phyloP scores from a whole-genome alignment of 2,113 vertebrate species.

The Chamaea fasciata region DNA sequence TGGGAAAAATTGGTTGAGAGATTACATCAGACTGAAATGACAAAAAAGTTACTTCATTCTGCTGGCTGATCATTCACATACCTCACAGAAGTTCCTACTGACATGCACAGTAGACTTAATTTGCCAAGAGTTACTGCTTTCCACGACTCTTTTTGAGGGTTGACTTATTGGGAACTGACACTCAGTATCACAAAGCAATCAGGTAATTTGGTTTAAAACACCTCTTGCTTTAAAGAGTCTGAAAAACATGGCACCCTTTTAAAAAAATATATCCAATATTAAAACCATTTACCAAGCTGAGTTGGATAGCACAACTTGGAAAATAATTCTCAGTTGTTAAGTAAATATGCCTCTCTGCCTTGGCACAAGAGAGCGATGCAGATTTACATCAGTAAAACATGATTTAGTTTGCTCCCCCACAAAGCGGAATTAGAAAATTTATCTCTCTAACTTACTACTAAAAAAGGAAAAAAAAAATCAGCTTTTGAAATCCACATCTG shows the following conservation, averaged over 20 bases:
- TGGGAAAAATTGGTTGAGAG: constrained; percentile 80
- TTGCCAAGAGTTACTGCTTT: constrained; percentile 44
- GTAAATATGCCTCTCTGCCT: not conserved
- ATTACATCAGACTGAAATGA: constrained; percentile 77
- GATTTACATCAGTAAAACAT: not conserved
- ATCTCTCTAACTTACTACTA: not conserved
- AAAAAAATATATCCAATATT: not conserved
- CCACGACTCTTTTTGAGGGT: not conserved
- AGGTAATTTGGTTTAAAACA: not conserved
- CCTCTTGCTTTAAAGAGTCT: not conserved
- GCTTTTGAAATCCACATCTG: not conserved
- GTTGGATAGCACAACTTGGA: not conserved
- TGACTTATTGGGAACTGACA: not conserved
- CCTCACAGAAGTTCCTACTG: constrained; percentile 80
- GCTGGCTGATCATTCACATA: constrained; percentile 81
- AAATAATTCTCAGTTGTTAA: not conserved
- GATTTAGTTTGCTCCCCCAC: not conserved
- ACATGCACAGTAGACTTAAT: constrained; percentile 71
- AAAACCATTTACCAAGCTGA: not conserved
- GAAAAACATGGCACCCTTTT: not conserved
- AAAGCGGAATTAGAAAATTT: not conserved
- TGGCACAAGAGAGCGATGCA: not conserved
- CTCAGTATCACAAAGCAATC: not conserved
- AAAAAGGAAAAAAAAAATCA: not conserved
- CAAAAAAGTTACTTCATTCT: constrained; percentile 82